Conservation (phyloP, 2,888 invertebrate species). For the Andricus curvator region DNA sequence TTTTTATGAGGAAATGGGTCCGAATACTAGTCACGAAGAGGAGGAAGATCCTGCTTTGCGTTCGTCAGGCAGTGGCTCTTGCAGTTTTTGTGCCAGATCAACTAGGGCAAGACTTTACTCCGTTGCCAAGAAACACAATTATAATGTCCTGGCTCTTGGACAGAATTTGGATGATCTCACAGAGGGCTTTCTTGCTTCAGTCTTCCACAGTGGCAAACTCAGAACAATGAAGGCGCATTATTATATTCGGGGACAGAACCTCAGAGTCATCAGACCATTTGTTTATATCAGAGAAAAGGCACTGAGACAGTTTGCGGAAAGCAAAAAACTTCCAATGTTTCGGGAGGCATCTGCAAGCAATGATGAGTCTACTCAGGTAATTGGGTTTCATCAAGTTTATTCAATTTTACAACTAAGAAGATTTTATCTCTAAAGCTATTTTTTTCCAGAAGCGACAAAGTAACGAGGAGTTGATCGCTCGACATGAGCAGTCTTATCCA, state of each 20-base stretch:
- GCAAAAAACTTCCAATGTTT: constrained; percentile 86
- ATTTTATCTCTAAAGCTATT: not conserved
- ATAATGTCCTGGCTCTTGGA: constrained; percentile 92
- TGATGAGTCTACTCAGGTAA: constrained; percentile 80
- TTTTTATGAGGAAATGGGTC: constrained; percentile 82
- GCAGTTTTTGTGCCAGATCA: constrained; percentile 87
- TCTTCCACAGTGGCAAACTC: constrained; percentile 89
- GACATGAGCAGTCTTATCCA: constrained; percentile 88
- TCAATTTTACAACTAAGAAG: not conserved
- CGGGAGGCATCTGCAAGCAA: constrained; percentile 78
- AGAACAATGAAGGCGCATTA: constrained; percentile 90
- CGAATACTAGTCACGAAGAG: constrained; percentile 83
- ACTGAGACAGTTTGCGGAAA: constrained; percentile 86
- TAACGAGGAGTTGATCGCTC: constrained; percentile 84
- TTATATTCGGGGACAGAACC: constrained; percentile 87
- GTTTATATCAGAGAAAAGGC: constrained; percentile 91
- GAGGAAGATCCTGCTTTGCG: constrained; percentile 74
- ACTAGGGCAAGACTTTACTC: constrained; percentile 88
- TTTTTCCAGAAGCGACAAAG: constrained; percentile 80
- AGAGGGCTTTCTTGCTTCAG: constrained; percentile 89
- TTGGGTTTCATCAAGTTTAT: constrained; percentile 40
- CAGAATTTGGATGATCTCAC: constrained; percentile 92
- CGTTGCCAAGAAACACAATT: constrained; percentile 87
- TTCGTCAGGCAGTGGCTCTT: constrained; percentile 63
- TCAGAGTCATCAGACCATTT: constrained; percentile 92